Evolutionary conservation across 2,888 invertebrate genomes (phyloP), one percentile per base, ranked within the genome.

Genomic region (Tineola bisselliella): DNA sequence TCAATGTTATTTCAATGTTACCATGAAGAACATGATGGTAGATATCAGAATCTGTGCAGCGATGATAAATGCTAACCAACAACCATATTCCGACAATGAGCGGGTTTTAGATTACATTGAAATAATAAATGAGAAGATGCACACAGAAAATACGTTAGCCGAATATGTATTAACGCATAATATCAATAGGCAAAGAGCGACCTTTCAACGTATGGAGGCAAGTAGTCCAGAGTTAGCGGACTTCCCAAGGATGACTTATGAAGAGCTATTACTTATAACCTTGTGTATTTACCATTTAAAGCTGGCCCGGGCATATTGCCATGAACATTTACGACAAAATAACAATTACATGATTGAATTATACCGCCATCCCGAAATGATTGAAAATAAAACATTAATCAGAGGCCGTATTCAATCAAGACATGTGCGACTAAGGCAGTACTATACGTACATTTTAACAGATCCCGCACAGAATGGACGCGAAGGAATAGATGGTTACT

Each of bases 31-130:
- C 43, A 59, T 44, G 4, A 58, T 65, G 59, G 43, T 15, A 13
- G 64, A 66, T 63, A 65, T 64, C 61, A 60, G 54, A 44, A 64
- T 65, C 5, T 64, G 63, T 30, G 65, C 63, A 44, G 65, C 66
- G 11, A 30, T 66, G 13, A 64, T 67, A 17, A 67, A 65, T 60
- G 43, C 30, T 18, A 64, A 60, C 56, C 63, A 64, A 15, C 59
- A 1, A 10, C 12, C 15, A 4, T 4, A 15, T 59, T 5, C 6
- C 8, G 17, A 59, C 30, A 13, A 11, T 13, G 18, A 15, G 6
- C 6, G 17, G 6, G 31, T 30, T 6, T 31, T n/a, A 8, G 8
- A 38, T n/a, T 8, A 17, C 15, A 15, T 59, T 13, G 10, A 59
- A 3, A 43, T 33, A 33, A 59, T 59, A 4, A n/a, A 38, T 11